phyloP scores from a whole-genome alignment of 2,113 vertebrate species.

The Platysternon megacephalum region DNA sequence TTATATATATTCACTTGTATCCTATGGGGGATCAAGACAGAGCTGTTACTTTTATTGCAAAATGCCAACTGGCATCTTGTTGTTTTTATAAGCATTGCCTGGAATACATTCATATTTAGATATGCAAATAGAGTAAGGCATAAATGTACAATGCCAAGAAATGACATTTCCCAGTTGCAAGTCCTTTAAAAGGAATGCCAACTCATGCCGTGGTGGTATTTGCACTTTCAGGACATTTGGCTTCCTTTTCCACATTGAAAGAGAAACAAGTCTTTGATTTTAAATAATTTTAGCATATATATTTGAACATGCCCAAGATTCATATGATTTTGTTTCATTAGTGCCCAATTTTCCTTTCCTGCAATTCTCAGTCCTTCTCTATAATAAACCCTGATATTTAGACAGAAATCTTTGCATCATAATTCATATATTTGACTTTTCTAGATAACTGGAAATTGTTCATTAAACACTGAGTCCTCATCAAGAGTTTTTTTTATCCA shows the following conservation, averaged over 20 bases:
- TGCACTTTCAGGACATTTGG: neutral
- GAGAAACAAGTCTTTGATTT: neutral
- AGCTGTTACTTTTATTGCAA: conserved; percentile 21
- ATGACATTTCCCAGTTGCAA: neutral
- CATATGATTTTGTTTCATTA: neutral
- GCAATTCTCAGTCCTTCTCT: neutral
- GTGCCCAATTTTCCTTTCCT: neutral
- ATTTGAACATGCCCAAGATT: neutral
- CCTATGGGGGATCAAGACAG: conserved; percentile 1
- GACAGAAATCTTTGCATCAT: neutral
- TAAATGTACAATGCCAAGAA: conserved; percentile 21
- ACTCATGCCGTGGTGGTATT: neutral
- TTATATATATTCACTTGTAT: neutral
- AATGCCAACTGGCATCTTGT: conserved; percentile 28
- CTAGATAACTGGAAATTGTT: neutral
- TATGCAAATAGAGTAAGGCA: conserved; percentile 25
- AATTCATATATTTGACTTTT: neutral
- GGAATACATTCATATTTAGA: conserved; percentile 13
- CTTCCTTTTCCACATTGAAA: neutral
- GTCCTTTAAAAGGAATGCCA: conserved; percentile 15
- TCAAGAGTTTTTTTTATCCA: neutral
- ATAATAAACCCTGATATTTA: neutral
- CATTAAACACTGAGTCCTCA: neutral
- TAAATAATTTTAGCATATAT: neutral
- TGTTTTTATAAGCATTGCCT: conserved; percentile 14